Percentiles rank a stretch among this genome's conserved stretches.
phyloP scores from a whole-genome alignment of 2,797 vertebrate species.

The Aplochiton taeniatus region DNA sequence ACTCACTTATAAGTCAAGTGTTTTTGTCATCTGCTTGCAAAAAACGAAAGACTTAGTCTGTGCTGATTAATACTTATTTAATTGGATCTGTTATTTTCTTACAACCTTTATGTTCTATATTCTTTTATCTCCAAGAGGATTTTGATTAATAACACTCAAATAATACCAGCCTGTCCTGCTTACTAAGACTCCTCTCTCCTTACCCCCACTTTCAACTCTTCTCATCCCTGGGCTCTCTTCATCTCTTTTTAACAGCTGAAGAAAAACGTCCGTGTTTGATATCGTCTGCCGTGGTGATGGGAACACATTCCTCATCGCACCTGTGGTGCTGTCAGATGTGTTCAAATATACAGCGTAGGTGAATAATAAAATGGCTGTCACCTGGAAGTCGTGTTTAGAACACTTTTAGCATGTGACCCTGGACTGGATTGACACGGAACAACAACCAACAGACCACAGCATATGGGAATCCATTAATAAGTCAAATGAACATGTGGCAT shows the following conservation, averaged over 20 bases:
- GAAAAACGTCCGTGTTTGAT: neutral
- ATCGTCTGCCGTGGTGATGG: neutral
- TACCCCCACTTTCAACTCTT: neutral
- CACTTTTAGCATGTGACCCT: slow-evolving; percentile 30
- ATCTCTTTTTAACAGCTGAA: neutral
- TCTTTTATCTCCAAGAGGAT: too few species aligned
- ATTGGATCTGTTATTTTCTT: too few species aligned
- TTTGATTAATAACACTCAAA: too few species aligned
- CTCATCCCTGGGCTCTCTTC: neutral
- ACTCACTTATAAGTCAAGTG: too few species aligned
- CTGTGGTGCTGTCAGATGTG: slow-evolving; percentile 31
- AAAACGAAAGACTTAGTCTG: too few species aligned
- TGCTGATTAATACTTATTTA: too few species aligned
- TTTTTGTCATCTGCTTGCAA: too few species aligned
- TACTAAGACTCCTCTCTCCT: neutral
- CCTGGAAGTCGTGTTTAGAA: slow-evolving; percentile 44
- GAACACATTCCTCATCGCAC: slow-evolving; percentile 44
- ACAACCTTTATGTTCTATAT: too few species aligned
- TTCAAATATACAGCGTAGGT: slow-evolving; percentile 56
- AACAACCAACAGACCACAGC: slow-evolving; percentile 23
- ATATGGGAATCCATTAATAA: slow-evolving; percentile 35
- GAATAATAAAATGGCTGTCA: slow-evolving; percentile 50
- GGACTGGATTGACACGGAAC: neutral
- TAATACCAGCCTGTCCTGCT: neutral
- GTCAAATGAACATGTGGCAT: slow-evolving; percentile 14